Evolutionary conservation across 1,140 invertebrate genomes (phyloP).

Genomic region (Araneus ventricosus): DNA sequence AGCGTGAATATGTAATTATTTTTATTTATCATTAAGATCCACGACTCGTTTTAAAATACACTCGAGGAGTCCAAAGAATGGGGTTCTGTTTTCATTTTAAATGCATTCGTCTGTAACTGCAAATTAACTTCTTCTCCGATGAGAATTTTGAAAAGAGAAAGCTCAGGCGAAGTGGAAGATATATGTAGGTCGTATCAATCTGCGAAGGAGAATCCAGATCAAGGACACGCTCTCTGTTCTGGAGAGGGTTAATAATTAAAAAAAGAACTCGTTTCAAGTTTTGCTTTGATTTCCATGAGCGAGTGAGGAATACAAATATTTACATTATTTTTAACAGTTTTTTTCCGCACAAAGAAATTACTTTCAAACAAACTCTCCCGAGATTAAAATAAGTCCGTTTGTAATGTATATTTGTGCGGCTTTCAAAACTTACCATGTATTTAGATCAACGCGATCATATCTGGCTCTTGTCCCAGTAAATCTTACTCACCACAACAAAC

Average conservation of each 20-base stretch:
- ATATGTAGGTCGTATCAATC: slow-evolving; percentile 75
- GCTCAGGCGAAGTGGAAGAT: slow-evolving; percentile 76
- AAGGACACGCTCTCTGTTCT: slow-evolving; percentile 77
- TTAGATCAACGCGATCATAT: no score
- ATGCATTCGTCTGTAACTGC: background rate
- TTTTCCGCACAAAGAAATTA: no score
- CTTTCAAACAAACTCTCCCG: no score
- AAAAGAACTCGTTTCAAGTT: background rate
- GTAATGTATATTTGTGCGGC: no score
- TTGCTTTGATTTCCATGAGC: background rate
- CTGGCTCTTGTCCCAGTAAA: no score
- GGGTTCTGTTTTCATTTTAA: background rate
- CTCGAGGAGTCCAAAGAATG: no score
- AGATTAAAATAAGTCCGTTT: no score
- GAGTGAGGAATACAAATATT: background rate
- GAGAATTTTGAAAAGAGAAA: background rate
- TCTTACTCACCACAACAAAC: no score
- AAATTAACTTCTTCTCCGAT: background rate
- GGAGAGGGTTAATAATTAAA: background rate
- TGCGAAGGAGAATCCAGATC: slow-evolving; percentile 41
- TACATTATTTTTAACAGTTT: background rate
- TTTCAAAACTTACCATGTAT: no score
- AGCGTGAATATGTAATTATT: background rate
- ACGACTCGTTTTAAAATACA: no score
- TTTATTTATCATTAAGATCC: background rate